Percentiles rank a stretch among this genome's conserved stretches.
phyloP scores from a whole-genome alignment of 2,113 vertebrate species.

The Gobio gobio region DNA sequence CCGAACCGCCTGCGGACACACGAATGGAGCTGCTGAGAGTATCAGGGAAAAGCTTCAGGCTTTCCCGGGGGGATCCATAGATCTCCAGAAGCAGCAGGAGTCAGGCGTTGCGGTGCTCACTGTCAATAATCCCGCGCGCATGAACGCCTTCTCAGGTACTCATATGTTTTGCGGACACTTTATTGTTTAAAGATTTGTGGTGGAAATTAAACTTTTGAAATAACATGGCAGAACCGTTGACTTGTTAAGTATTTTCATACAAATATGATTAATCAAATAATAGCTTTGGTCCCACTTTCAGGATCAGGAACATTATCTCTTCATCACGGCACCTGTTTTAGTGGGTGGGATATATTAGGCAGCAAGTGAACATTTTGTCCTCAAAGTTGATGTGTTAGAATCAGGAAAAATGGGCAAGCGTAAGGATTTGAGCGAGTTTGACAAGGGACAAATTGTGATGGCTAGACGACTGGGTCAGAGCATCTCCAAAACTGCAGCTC shows the following conservation, averaged over 20 bases:
- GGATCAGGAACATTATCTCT: no score
- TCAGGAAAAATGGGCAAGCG: no score
- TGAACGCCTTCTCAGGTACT: constrained; percentile 94
- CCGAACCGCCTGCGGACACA: constrained; percentile 72
- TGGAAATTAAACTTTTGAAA: neutral
- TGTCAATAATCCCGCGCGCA: constrained; percentile 86
- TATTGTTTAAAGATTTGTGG: neutral
- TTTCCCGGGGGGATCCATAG: constrained; percentile 87
- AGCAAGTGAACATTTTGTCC: no score
- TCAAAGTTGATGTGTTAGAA: no score
- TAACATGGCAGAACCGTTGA: neutral
- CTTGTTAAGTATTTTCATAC: neutral
- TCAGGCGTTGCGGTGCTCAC: constrained; percentile 87
- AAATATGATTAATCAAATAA: neutral
- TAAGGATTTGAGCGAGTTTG: no score
- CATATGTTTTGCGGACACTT: neutral
- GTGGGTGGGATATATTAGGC: no score
- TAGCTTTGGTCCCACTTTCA: neutral
- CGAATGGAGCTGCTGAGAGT: constrained; percentile 78
- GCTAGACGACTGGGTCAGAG: no score
- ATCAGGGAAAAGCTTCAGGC: constrained; percentile 80
- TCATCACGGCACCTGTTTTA: no score
- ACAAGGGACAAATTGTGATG: no score
- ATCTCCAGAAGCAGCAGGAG: constrained; percentile 82
- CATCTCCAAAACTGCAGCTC: no score